Base-by-base conservation (phyloP, 2,113 vertebrate species). In the Dromaius novaehollandiae region DNA sequence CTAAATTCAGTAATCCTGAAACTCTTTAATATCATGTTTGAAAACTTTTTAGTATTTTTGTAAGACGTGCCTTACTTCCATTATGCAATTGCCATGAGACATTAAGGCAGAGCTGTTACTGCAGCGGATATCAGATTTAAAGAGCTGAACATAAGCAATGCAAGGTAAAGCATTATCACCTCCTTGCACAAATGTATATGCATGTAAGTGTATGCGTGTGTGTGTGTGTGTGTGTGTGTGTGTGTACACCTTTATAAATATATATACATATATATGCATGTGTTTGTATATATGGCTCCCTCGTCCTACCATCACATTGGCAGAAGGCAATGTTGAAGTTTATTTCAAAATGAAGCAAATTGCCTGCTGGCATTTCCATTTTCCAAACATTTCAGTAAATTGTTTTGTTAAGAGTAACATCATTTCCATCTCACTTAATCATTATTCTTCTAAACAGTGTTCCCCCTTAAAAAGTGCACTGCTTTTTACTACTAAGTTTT, bases 291-390 rank as follows among this genome's bases (percentile, higher is more conserved):
- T 34, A 53, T 77, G 28, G 42, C 10, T 88, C 78, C 36, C 32
- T 82, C 78, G 25, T 86, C 32, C 71, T 80, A 36, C 91, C 25
- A 22, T 89, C 75, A 53, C 21, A 53, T 19, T 26, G 30, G 82
- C 75, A 92, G 70, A 95, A 95, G 55, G 79, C 46, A 92, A 82
- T 58, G 64, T 46, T 88, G 73, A 95, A 90, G 55, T 25, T 75
- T 88, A 90, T 90, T 95, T 96, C 38, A 96, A 95, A 97, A 79
- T 40, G 96, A 97, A 97, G 91, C n/a, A 96, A 97, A 97, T 97
- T 96, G 78, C 78, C 80, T 95, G 56, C 75, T 97, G 78, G 94
- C 69, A 96, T 95, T 96, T 96, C 76, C 91, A 96, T 95, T 97
- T 98, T 86, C 79, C 65, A 93, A 97, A 88, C 61, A 22, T 38